Evolutionary conservation across 2,888 invertebrate species (phyloP), one percentile per base, ranked within the genome.

Genomic region (Beris morrisii): DNA sequence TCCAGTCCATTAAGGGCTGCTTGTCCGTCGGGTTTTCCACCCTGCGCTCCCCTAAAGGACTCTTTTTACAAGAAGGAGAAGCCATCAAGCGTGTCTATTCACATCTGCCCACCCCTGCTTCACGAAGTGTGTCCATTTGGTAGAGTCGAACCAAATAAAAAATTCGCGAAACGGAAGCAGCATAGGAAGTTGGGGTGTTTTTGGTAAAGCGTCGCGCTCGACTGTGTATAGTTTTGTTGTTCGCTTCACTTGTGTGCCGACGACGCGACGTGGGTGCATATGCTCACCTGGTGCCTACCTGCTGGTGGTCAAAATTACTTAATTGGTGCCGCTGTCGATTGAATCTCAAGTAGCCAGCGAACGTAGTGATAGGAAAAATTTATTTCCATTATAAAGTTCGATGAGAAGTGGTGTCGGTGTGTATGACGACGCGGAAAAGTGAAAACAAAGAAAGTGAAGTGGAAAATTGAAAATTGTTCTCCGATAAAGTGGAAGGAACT

Each of bases 151-250:
- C 38, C 46, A 59, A 32, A n/a, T n/a, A 6, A 46, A 48, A 57
- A 13, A 12, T 28, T 58, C n/a, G n/a, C 50, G 13, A 12, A 59
- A 48, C 59, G 59, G 59, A 59, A 61, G 52, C 50, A 12, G 50
- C 38, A 12, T 28, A 50, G 61, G 52, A 52, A 61, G 61, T 61
- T 11, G 61, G 38, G 15, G 32, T 52, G 38, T 9, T 38, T 38
- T 38, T 9, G 9, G 7, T 7, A 5, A 38, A 38, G 38, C 61
- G 50, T 43, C 43, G 50, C n/a, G 52, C 22, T 52, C 52, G 52
- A 50, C 32, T 43, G 7, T 13, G 38, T 38, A 38, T 22, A 22
- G 22, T 22, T 22, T 22, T 22, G 52, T 22, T 15, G 31, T 46
- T 50, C 61, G 52, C 50, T 38, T 38, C 38, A 38, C 38, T 9